phyloP scores from a whole-genome alignment of 2,797 vertebrate genomes.

The Anguilla anguilla region DNA sequence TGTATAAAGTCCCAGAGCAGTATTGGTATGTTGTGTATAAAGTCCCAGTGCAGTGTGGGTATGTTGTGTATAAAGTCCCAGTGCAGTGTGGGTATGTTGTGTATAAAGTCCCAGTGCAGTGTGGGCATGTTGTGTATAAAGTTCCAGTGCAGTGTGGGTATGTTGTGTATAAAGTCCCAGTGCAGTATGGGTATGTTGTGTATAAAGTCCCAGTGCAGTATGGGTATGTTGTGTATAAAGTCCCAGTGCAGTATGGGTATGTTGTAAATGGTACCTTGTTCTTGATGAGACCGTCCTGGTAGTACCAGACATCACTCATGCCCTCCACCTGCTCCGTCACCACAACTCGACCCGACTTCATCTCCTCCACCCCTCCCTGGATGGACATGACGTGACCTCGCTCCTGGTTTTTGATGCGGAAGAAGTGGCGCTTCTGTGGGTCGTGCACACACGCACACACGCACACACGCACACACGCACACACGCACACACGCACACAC shows the following conservation, averaged over 20 bases:
- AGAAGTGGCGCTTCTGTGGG: conserved; percentile 78
- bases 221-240: too few species aligned
- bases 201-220: too few species aligned
- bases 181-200: too few species aligned
- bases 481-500: accelerated
- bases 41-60: too few species aligned
- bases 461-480: background rate
- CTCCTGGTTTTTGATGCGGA: conserved; percentile 81
- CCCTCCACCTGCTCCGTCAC: conserved; percentile 73
- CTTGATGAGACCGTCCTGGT: conserved; percentile 88
- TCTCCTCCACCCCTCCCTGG: conserved; percentile 81
- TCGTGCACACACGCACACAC: background rate
- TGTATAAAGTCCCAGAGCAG: too few species aligned
- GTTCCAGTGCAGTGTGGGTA: too few species aligned
- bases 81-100: too few species aligned
- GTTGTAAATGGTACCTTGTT: conserved; percentile 79
- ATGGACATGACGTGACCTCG: conserved; percentile 77
- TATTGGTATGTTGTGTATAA: too few species aligned
- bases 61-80: too few species aligned
- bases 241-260: background rate
- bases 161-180: too few species aligned
- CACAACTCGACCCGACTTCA: conserved; percentile 88
- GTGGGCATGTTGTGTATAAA: too few species aligned
- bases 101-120: too few species aligned
- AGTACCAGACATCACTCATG: conserved; percentile 86